These are phyloP conservation scores for Eristalis pertinax DNA, from an alignment of 2,888 invertebrate species.

Conservation along the genomic window DNA sequence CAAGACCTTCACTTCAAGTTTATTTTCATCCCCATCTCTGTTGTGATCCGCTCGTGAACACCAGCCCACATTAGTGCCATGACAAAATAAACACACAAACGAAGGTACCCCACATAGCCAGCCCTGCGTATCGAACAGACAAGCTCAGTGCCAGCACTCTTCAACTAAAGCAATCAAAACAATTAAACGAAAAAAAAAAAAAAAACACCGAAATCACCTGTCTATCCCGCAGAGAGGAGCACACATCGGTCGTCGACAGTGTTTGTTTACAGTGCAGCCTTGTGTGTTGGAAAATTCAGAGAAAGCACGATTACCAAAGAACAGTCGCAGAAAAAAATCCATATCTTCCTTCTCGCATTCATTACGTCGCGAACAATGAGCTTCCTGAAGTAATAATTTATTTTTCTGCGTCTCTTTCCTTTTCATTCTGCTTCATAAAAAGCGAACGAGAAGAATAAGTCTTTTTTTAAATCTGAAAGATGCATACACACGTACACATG, in stretches of 20 bases:
- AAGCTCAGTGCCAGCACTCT: background rate
- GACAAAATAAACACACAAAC: background rate
- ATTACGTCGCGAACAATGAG: too few species aligned
- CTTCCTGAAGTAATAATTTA: conserved; percentile 18
- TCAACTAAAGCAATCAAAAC: background rate
- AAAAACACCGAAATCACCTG: background rate
- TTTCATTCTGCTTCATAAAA: background rate
- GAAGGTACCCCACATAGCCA: background rate
- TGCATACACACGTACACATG: background rate
- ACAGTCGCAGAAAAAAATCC: background rate
- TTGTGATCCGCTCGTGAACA: background rate
- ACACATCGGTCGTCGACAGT: background rate
- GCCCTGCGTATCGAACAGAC: background rate
- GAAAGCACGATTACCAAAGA: background rate
- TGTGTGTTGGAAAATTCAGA: background rate
- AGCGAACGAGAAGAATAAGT: background rate
- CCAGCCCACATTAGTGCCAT: background rate
- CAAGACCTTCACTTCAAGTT: background rate
- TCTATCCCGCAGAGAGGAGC: too few species aligned
- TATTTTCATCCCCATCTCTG: background rate
- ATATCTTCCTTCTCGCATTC: too few species aligned
- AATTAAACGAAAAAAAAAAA: background rate
- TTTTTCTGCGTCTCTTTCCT: background rate
- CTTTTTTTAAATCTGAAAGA: conserved; percentile 30
- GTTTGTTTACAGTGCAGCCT: background rate